Conservation (phyloP, 2,888 invertebrate genomes). For the Xanthia icteritia region DNA sequence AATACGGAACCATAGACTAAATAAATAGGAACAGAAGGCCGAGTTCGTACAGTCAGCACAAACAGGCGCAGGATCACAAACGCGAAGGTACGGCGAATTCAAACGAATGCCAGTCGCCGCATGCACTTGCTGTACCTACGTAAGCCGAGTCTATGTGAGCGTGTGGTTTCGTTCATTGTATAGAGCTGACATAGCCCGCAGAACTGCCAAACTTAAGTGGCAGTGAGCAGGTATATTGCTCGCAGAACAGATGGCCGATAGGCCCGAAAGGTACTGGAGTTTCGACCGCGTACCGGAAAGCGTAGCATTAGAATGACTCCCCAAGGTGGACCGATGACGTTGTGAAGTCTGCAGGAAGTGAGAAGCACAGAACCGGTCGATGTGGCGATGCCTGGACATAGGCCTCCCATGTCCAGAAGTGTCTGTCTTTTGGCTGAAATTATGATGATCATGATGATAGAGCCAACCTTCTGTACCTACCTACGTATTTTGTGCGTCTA, state of each 20-base stretch:
- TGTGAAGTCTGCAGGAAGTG: too few species aligned
- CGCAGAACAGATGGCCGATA: background rate
- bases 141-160: background rate
- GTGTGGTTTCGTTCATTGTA: background rate
- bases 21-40: background rate
- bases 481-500: background rate
- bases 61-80: background rate
- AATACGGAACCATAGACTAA: conserved; percentile 37
- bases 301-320: too few species aligned
- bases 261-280: background rate
- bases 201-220: too few species aligned
- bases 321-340: too few species aligned
- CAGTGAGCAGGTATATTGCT: background rate
- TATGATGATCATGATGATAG: background rate
- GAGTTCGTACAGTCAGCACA: background rate
- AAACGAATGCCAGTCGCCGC: too few species aligned
- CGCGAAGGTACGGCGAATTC: background rate
- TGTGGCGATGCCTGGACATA: background rate
- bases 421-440: background rate
- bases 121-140: background rate
- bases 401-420: background rate
- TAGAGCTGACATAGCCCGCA: background rate
- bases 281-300: too few species aligned
- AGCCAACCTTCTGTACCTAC: background rate
- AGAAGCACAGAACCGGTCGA: too few species aligned